These are phyloP conservation scores for Phoenicopterus ruber DNA, from an alignment of 2,113 vertebrate genomes.

Conservation along the genomic window DNA sequence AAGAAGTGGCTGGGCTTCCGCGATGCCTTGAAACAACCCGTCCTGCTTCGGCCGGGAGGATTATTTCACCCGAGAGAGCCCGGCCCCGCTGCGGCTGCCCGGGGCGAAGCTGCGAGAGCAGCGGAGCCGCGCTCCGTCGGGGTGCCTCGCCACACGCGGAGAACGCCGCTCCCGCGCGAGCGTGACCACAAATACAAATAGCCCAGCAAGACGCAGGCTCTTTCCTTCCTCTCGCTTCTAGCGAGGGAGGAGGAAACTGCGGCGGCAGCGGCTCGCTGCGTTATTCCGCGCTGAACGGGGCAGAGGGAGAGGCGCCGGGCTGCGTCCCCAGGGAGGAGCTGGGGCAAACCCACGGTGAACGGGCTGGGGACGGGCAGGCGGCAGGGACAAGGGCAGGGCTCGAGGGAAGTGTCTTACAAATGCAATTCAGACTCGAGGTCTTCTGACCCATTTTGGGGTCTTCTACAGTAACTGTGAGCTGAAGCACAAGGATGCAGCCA, in stretches of 20 bases:
- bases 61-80: background rate
- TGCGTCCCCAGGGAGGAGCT: background rate
- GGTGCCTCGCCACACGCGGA: background rate
- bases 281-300: background rate
- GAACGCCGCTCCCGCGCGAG: background rate
- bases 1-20: background rate
- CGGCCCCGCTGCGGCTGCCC: rapidly evolving
- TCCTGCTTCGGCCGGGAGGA: background rate
- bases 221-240: slow-evolving; percentile 8
- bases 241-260: background rate
- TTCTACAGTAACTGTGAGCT: background rate
- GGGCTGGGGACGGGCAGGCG: background rate
- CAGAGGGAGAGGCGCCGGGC: background rate
- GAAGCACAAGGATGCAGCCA: background rate
- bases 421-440: background rate
- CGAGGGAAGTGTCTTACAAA: background rate
- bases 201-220: background rate
- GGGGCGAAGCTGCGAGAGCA: rapidly evolving
- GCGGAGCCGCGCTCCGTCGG: rapidly evolving
- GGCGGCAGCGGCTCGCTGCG: background rate
- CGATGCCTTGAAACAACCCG: background rate
- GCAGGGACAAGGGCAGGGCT: background rate
- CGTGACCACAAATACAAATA: background rate
- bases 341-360: rapidly evolving
- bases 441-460: background rate